Base-by-base conservation (phyloP, 2,797 vertebrate species). In the Chromobotia macracanthus region DNA sequence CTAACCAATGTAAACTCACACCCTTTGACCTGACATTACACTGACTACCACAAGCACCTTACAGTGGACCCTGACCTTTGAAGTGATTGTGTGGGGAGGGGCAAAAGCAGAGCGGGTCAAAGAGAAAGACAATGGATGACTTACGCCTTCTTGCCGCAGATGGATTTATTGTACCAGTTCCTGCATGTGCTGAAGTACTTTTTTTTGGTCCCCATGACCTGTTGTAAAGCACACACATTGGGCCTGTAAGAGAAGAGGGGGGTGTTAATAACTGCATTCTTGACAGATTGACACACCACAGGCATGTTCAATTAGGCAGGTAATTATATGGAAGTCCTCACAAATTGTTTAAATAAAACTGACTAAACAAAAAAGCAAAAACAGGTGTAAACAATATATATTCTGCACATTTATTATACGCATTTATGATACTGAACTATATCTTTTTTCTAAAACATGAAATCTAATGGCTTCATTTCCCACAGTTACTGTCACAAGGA, bases 131-230 rank as follows among this genome's bases (percentile, higher is more conserved):
- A 5, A 68, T 48, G 12, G 48, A 68, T 12, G 58, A 98, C 98
- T 98, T 94, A 99, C 98, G 97, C 93, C 90, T 95, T 95, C 86
- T 96, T 98, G 51, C 95, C 96, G 82, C 98, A 99, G 90, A 99
- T 98, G 83, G 95, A 83, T 87, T 95, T 93, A 86, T 95, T 96
- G 89, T 97, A 96, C 98, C 97, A 99, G 92, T 96, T 98, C 88
- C 93, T 95, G 87, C 98, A 99, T 8, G 97, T 98, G 90, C 96
- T 98, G 93, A 98, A 98, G 87, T 99, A 99, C 86, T 96, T 99
- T 93, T 97, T 99, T 78, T 94, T 94, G 53, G 95, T 96, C 65
- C 95, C 96, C 85, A 91, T 79, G 88, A 99, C 94, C 93, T 96
- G 95, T 86, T 99, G 97, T 85, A 99, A 93, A 75, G 98, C 96